Base-by-base conservation (phyloP, 2,888 invertebrate genomes). In the Aspidapion aeneum region DNA sequence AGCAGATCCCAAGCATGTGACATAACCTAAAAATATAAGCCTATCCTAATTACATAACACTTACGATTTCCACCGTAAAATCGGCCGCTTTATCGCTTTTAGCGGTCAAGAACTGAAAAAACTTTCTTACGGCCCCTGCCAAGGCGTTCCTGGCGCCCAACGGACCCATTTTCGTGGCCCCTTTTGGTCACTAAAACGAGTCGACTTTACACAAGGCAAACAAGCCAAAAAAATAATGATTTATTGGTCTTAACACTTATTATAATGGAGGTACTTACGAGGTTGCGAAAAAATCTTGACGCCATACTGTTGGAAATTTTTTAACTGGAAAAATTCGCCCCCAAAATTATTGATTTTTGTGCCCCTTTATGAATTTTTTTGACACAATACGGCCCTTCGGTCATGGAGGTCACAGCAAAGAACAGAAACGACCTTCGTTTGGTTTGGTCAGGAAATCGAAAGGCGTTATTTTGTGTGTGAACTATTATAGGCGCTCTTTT, bases 261-360 rank as follows among this genome's bases (percentile, higher is more conserved):
- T n/a, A n/a, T n/a, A n/a, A n/a, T n/a, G n/a, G n/a, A n/a, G n/a
- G 48, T 69, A 74, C 74, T 74, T 73, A 75, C 75, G 57, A 75
- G 58, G 60, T 72, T 74, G 69, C 72, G 73, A 55, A 75, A 70
- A 66, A 75, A 68, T 70, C 72, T 74, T 21, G 72, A 69, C 56
- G 74, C 74, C 74, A 75, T 75, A 21, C 57, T 52, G 12, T 50
- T 51, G 16, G 21, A 21, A 58, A 12, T 61, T 54, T 57, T 55
- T n/a, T n/a, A n/a, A n/a, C n/a, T n/a, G n/a, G n/a, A n/a, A n/a
- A n/a, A n/a, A n/a, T n/a, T n/a, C n/a, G n/a, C n/a, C n/a, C n/a
- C n/a, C n/a, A n/a, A n/a, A n/a, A n/a, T n/a, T n/a, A n/a, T n/a
- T n/a, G n/a, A n/a, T n/a, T n/a, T n/a, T n/a, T n/a, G n/a, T n/a